Evolutionary conservation across 2,888 invertebrate species (phyloP).

Genomic region (Doris montereyensis): DNA sequence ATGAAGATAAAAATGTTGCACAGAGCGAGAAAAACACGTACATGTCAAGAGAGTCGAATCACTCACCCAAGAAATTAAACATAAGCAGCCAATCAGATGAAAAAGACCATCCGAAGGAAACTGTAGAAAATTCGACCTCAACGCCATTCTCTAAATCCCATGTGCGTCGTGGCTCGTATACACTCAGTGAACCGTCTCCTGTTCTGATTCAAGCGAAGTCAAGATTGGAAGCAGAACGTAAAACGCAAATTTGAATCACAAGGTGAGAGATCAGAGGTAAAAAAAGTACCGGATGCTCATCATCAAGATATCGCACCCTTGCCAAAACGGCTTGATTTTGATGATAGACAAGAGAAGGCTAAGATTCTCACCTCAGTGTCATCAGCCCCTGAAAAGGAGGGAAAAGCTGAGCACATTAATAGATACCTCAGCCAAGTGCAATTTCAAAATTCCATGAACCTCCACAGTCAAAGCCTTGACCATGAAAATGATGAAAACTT

Average conservation of each 20-base stretch:
- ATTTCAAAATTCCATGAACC: constrained; percentile 48
- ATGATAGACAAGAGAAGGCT: too few species aligned
- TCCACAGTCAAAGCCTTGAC: constrained; percentile 30
- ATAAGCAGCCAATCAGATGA: background rate
- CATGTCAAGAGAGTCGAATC: background rate
- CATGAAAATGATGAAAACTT: background rate
- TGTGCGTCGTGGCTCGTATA: constrained; percentile 84
- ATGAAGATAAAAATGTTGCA: background rate
- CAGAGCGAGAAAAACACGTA: background rate
- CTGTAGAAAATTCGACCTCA: too few species aligned
- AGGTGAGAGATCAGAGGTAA: background rate
- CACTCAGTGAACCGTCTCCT: constrained; percentile 84
- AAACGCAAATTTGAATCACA: background rate
- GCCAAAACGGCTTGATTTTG: too few species aligned
- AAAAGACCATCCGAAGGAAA: background rate
- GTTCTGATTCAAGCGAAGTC: constrained; percentile 74
- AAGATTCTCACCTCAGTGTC: constrained; percentile 33
- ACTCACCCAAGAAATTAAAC: constrained; percentile 37
- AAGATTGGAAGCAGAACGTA: constrained; percentile 11
- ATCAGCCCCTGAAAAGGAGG: constrained; percentile 54
- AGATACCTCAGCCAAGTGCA: constrained; percentile 64
- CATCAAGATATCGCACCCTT: background rate
- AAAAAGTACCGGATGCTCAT: background rate
- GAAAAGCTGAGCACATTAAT: constrained; percentile 68
- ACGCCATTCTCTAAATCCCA: constrained; percentile 42